Base-by-base conservation (phyloP, 2,797 vertebrate species). In the Spondyliosoma cantharus region DNA sequence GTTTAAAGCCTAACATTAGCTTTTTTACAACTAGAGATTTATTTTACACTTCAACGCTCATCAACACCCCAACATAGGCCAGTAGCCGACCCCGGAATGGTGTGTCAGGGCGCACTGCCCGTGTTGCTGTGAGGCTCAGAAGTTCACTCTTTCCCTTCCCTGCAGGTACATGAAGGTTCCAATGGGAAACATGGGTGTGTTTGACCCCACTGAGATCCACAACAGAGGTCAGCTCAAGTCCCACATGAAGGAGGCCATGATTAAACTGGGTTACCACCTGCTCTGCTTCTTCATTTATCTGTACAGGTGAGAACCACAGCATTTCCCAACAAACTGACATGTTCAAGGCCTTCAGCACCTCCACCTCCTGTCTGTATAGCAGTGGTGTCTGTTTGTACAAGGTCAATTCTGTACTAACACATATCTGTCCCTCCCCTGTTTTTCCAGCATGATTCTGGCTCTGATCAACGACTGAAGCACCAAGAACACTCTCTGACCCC, bases 231-330 rank as follows among this genome's bases (percentile, higher is more conserved):
- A 98, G 83, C 94, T 99, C 48, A 99, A 99, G 90, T 97, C 97
- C 3, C 97, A 99, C 91, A 99, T 99, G 98, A 99, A 99, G 82
- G 98, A 99, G 89, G 96, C 97, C 86, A 99, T 99, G 98, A 96
- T 98, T 86, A 99, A 99, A 89, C 94, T 99, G 56, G 98, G 98
- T n/a, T 99, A 98, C 93, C 97, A 99, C 86, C 95, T 99, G 82
- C 97, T 99, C 65, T 99, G 98, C 92, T 99, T 99, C 94, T 99
- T 99, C 91, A 99, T 99, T 90, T 99, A 99, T 85, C 93, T 99
- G 88, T 99, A 99, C 91, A 99, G 98, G 98, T 99, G 84, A 93
- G 94, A 90, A 24, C 12, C 9, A 20, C 64, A 54, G 22, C 0
- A 24, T 24, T 14, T 11, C 9, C 46, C 59, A 2, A 17, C 48